Evolutionary conservation across 1,140 invertebrate species (phyloP).

Genomic region (Drosophila ogumai): DNA sequence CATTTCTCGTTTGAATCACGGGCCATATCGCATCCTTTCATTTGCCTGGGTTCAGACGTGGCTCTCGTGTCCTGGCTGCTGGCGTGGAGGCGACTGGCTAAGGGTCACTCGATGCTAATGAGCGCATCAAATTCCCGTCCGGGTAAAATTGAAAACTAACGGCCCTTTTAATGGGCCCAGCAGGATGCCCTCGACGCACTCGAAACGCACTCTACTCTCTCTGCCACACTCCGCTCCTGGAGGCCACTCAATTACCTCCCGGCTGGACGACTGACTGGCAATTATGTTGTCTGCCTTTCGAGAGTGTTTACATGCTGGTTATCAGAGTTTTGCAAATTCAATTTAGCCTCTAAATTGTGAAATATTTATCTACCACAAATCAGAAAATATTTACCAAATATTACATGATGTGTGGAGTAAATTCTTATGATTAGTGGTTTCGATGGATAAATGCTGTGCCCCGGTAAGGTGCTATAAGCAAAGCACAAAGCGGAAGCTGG

Average conservation of each 20-base stretch:
- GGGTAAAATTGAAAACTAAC: slow-evolving; percentile 73
- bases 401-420: slow-evolving; percentile 1
- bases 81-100: slow-evolving; percentile 12
- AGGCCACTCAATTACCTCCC: slow-evolving; percentile 28
- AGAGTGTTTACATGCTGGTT: slow-evolving; percentile 5
- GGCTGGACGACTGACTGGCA: slow-evolving; percentile 1
- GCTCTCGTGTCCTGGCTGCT: neutral
- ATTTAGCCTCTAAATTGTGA: slow-evolving; percentile 8
- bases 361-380: slow-evolving; percentile 30
- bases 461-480: slow-evolving; percentile 37
- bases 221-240: neutral
- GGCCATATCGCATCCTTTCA: neutral
- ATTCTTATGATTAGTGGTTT: neutral
- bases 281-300: slow-evolving; percentile 19
- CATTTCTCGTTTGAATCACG: neutral
- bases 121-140: slow-evolving; percentile 49
- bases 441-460: slow-evolving; percentile 25
- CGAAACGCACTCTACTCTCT: neutral
- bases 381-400: slow-evolving; percentile 30
- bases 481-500: slow-evolving; percentile 32
- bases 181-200: slow-evolving; percentile 8
- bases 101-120: slow-evolving; percentile 66
- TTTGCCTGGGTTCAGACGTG: neutral
- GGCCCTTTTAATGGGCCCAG: slow-evolving; percentile 61
- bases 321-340: slow-evolving; percentile 1